Percentiles rank a stretch among this genome's conserved stretches.
phyloP scores from a whole-genome alignment of 2,888 invertebrate genomes.

The Nycteola revayana region DNA sequence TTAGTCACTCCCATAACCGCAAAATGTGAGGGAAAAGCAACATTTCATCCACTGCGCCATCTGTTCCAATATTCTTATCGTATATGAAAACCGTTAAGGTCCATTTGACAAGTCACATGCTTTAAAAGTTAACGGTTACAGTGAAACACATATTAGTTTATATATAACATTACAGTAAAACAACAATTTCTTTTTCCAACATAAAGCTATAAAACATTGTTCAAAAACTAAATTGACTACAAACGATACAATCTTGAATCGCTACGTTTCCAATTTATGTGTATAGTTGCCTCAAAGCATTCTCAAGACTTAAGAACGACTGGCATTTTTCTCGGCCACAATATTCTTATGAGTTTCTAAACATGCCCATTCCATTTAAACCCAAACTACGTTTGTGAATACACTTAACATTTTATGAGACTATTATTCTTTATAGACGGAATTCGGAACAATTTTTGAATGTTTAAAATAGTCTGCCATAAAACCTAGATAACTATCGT shows the following conservation, averaged over 20 bases:
- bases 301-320: slow-evolving; percentile 52
- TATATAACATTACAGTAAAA: too few species aligned
- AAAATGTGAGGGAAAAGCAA: too few species aligned
- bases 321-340: slow-evolving; percentile 64
- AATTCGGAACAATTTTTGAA: slow-evolving; percentile 39
- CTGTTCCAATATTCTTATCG: too few species aligned
- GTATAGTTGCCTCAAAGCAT: slow-evolving; percentile 58
- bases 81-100: too few species aligned
- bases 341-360: slow-evolving; percentile 69
- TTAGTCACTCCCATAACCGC: too few species aligned
- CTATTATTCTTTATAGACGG: slow-evolving; percentile 58
- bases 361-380: slow-evolving; percentile 72
- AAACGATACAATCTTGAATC: slow-evolving; percentile 68
- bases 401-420: slow-evolving; percentile 62
- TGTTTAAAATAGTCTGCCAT: slow-evolving; percentile 39
- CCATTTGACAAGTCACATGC: too few species aligned
- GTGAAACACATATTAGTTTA: too few species aligned
- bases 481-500: slow-evolving; percentile 39
- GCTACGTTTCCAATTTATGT: slow-evolving; percentile 66
- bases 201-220: slow-evolving; percentile 48
- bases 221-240: slow-evolving; percentile 57
- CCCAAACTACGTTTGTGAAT: slow-evolving; percentile 51
- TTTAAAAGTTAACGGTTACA: too few species aligned
- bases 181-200: slow-evolving; percentile 28
- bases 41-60: too few species aligned